A percentile compares a stretch with the other conserved stretches of the same genome.
phyloP scores from a whole-genome alignment of 2,113 vertebrate species.

The Pteronura brasiliensis region DNA sequence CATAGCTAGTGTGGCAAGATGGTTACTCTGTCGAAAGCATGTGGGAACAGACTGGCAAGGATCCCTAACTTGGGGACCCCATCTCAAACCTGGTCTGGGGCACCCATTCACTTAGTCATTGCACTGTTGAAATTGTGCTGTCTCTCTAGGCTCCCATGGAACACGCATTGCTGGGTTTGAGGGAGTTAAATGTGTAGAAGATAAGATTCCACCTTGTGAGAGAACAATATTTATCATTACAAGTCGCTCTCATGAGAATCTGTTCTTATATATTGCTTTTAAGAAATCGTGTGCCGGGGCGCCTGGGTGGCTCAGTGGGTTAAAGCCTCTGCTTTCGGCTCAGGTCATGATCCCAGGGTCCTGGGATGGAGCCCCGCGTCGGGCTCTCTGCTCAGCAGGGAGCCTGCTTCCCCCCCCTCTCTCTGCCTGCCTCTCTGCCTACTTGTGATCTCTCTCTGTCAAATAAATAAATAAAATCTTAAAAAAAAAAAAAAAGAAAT shows the following conservation, averaged over 20 bases:
- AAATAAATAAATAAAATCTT: too few relatives aligned
- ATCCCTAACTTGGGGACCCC: too few relatives aligned
- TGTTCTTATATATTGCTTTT: neutral
- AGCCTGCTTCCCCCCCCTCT: too few relatives aligned
- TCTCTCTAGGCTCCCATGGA: neutral
- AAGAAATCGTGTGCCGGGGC: neutral
- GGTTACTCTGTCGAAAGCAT: neutral
- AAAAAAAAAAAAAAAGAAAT: too few relatives aligned
- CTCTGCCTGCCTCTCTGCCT: too few relatives aligned
- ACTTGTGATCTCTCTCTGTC: too few relatives aligned
- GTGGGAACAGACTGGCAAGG: neutral
- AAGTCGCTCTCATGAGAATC: neutral
- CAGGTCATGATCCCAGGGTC: too few relatives aligned
- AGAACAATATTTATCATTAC: neutral
- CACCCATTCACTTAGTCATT: neutral
- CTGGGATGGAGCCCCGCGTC: too few relatives aligned
- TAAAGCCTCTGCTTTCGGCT: too few relatives aligned
- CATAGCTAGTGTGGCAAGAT: neutral
- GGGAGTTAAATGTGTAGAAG: neutral
- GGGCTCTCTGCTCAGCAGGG: too few relatives aligned
- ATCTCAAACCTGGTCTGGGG: neutral
- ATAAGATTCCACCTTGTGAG: neutral
- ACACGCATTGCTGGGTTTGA: neutral
- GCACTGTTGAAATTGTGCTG: neutral
- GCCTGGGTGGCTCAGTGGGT: too few relatives aligned